Evolutionary conservation across 2,888 invertebrate genomes (phyloP), one percentile per base, ranked within the genome.

Genomic region (Sipha maydis): DNA sequence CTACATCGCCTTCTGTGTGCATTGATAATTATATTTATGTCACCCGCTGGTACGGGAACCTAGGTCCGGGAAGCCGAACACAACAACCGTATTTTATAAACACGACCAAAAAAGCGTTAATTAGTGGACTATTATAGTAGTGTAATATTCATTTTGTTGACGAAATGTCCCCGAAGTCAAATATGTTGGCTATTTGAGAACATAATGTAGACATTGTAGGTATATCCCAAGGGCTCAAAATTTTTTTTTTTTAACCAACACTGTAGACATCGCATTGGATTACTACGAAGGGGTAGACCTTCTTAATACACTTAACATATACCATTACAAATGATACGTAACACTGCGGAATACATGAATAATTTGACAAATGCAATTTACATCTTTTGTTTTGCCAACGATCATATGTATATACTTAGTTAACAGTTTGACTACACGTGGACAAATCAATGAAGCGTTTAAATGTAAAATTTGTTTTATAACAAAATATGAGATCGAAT

Each of bases 31-130:
- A 71, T 86, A 79, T 31, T 83, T 61, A 73, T 82, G 80, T 88
- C 88, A 79, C 88, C 88, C 25, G 88, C 73, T 82, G 88, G 31
- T 48, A 28, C 61, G 82, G 67, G 80, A 82, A 31, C 80, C 48
- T 82, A 80, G 88, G 88, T 88, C 80, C 88, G 88, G 88, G 88
- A 86, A 56, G 78, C 73, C 79, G 21, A 88, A 88, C 80, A 88
- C 86, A 88, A 61, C 79, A 38, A 86, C 79, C 71, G 71, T 79
- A 54, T 77, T 84, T 48, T 85, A 67, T 48, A 77, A 34, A 85
- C 71, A 38, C 79, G 75, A 56, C 86, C 38, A 48, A 77, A 78
- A 85, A 11, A 56, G 25, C 38, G 41, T 86, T 80, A 73, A 86
- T 86, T 79, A 73, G 28, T 73, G 28, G 73, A 54, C 69, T 69